Evolutionary conservation across 2,888 invertebrate species (phyloP), one percentile per base, ranked within the genome.

Genomic region (Conus canariensis): DNA sequence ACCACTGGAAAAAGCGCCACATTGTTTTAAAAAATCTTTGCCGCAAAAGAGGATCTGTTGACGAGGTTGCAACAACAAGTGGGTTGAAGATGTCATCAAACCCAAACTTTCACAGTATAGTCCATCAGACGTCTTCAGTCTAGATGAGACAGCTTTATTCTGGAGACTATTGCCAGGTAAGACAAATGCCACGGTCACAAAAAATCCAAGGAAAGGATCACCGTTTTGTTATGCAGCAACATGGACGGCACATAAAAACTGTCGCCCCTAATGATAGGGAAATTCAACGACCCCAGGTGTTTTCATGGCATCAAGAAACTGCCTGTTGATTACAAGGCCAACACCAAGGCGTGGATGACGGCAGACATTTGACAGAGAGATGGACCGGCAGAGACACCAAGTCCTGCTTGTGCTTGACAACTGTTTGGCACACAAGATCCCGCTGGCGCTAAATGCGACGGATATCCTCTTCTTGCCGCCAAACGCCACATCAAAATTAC

Each of bases 231-330:
- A 0, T 90, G 91, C 88, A 67, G 88, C 19, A 91, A 93, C 59
- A 87, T 90, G 90, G 82, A 85, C 30, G 92, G 92, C 16, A 85
- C 90, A 9, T 91, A 93, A 22, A 92, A 93, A 85, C 58, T 90
- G 22, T 90, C 85, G 60, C 91, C 90, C 14, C 59, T 93, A 9
- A 89, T 91, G 22, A 93, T 93, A 45, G 91, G 92, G 6, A 91
- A 93, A 56, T 90, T 83, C 58, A 70, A 86, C 22, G 89, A 88
- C 30, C 91, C 91, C 58, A 58, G 90, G 7, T 91, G 90, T 64
- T 91, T 91, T n/a, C 89, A 88, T 67, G 77, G 86, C 12, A 67
- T 91, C 3, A 60, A 82, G 30, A 86, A 25, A 22, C 86, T 91
- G 82, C 91, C 90, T 25, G 70, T 90, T 9, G 22, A 87, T 3